Conservation (phyloP, 37 sponge, comb jelly and placozoan species). For the Crambe crambe region DNA sequence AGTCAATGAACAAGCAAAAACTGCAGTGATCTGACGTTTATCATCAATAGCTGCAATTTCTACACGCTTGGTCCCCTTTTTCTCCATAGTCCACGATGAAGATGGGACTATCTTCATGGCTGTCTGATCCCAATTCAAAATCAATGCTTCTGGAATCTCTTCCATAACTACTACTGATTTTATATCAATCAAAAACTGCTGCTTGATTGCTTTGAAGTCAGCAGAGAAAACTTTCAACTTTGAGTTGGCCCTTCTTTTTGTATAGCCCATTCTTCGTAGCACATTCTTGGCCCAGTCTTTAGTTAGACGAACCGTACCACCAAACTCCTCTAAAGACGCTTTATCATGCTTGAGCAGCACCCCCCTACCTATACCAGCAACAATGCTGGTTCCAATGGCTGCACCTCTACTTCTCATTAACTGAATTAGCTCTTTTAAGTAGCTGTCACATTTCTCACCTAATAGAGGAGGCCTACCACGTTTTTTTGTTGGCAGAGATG, state of each 20-base stretch:
- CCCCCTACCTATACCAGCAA: too few relatives aligned
- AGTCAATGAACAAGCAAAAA: neutral
- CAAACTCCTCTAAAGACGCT: too few relatives aligned
- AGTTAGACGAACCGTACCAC: too few relatives aligned
- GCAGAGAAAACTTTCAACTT: slow-evolving; percentile 71
- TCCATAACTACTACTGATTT: neutral
- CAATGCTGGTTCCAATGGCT: too few relatives aligned
- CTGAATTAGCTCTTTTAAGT: slow-evolving; percentile 2
- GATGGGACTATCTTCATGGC: neutral
- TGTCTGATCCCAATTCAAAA: neutral
- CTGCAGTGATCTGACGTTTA: neutral
- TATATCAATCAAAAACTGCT: neutral
- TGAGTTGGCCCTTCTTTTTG: slow-evolving; percentile 50
- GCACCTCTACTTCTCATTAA: too few relatives aligned
- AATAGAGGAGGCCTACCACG: slow-evolving; percentile 19
- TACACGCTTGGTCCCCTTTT: neutral
- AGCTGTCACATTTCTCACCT: slow-evolving; percentile 19
- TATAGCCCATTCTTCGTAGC: slow-evolving; percentile 55
- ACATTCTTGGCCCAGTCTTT: slow-evolving; percentile 49
- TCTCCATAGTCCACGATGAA: neutral
- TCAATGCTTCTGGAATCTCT: neutral
- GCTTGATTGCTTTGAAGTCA: too few relatives aligned
- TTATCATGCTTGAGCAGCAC: too few relatives aligned
- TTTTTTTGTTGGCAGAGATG: slow-evolving; percentile 24
- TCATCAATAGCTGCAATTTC: neutral